Percentiles rank a stretch among this genome's conserved stretches.
phyloP scores from a whole-genome alignment of 2,113 vertebrate species.

The Pholis gunnellus region DNA sequence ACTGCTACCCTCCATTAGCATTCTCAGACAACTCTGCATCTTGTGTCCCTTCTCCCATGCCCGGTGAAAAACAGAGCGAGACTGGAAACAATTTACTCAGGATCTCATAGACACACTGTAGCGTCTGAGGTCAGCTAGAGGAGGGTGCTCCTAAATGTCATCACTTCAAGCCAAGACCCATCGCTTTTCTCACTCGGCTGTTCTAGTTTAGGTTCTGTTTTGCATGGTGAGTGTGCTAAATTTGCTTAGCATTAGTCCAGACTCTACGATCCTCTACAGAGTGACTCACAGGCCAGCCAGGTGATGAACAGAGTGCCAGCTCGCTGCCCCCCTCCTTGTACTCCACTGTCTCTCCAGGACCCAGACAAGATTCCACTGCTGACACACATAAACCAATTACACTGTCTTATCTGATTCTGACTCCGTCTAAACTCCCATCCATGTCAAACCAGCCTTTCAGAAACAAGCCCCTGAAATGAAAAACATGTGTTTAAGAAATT shows the following conservation, averaged over 20 bases:
- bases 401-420: constrained; percentile 80
- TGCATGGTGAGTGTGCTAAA: constrained; percentile 5
- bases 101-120: constrained; percentile 59
- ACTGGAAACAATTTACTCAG: constrained; percentile 65
- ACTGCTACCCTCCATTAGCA: constrained; percentile 61
- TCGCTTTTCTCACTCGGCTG: constrained; percentile 31
- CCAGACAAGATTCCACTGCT: constrained; percentile 79
- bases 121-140: constrained; percentile 66
- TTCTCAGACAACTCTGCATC: constrained; percentile 60
- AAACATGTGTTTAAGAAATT: constrained; percentile 76
- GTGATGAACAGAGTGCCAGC: constrained; percentile 76
- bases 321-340: constrained; percentile 38
- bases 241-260: constrained; percentile 38
- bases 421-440: constrained; percentile 72
- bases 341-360: constrained; percentile 62
- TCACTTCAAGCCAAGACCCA: constrained; percentile 43
- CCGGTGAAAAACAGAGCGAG: constrained; percentile 32
- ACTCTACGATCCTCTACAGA: constrained; percentile 48
- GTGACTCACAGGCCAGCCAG: constrained; percentile 64
- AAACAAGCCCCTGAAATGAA: constrained; percentile 75
- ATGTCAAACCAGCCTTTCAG: constrained; percentile 79
- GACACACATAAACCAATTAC: constrained; percentile 83
- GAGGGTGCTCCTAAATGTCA: constrained; percentile 41
- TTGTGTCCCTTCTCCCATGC: constrained; percentile 41
- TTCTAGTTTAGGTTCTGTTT: constrained; percentile 29